Conservation (phyloP, 2,113 vertebrate genomes). For the Otolemur garnettii region DNA sequence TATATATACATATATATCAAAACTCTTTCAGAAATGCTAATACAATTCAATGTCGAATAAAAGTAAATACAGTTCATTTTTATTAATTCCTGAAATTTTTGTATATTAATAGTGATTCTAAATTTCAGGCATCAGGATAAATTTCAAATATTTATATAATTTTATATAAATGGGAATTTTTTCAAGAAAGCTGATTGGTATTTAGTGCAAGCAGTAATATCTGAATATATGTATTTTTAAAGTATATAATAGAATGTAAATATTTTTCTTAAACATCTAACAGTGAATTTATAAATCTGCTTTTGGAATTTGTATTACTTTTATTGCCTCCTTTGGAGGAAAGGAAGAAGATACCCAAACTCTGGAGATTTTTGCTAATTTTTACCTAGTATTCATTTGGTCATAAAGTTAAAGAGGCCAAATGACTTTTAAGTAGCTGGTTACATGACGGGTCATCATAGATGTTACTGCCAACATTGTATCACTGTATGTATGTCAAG, state of each 20-base stretch:
- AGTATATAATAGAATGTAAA: background rate
- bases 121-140: background rate
- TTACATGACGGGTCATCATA: background rate
- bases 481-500: background rate
- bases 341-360: background rate
- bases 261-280: background rate
- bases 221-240: background rate
- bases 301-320: background rate
- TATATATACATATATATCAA: background rate
- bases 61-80: background rate
- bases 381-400: background rate
- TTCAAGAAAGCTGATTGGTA: background rate
- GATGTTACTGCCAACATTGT: background rate
- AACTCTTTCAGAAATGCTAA: background rate
- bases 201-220: background rate
- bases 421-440: background rate
- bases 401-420: background rate
- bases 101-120: background rate
- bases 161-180: background rate
- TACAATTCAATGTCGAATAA: background rate
- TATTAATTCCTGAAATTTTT: background rate
- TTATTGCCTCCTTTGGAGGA: background rate
- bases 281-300: background rate
- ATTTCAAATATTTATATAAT: background rate
- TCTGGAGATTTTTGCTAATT: background rate